Conservation (phyloP, 2,113 vertebrate genomes). For the Brachyhypopomus gauderio region DNA sequence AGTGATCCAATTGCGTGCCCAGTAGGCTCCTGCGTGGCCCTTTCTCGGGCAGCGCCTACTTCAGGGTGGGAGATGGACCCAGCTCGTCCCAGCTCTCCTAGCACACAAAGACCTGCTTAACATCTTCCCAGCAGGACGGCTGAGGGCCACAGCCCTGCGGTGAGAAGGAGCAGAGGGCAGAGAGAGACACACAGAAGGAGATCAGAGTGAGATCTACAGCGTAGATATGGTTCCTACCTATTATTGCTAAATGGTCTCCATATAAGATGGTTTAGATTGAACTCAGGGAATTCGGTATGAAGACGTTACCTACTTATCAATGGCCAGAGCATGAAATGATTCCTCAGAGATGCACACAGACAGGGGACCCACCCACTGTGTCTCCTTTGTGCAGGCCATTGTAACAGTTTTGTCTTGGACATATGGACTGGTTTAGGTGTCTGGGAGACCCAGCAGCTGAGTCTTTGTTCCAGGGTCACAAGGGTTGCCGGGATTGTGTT, state of each 20-base stretch:
- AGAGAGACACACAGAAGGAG: slow-evolving; percentile 53
- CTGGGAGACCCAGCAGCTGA: slow-evolving; percentile 74
- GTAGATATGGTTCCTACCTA: too few species aligned
- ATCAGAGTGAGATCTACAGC: background rate
- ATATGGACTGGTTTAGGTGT: slow-evolving; percentile 77
- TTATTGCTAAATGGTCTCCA: background rate
- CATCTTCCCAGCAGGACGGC: slow-evolving; percentile 65
- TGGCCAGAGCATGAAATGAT: slow-evolving; percentile 42
- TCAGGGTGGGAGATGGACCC: slow-evolving; percentile 10
- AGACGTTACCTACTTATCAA: slow-evolving; percentile 15
- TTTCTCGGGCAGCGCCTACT: slow-evolving; percentile 38
- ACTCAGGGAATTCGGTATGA: slow-evolving; percentile 25
- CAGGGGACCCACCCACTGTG: slow-evolving; percentile 70
- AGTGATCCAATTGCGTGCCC: slow-evolving; percentile 54
- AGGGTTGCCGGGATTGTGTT: slow-evolving; percentile 78
- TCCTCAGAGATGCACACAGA: slow-evolving; percentile 56
- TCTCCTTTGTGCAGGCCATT: slow-evolving; percentile 73
- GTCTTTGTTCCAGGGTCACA: slow-evolving; percentile 74
- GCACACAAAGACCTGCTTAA: slow-evolving; percentile 71
- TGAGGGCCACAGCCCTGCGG: slow-evolving; percentile 61
- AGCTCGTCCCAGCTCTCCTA: slow-evolving; percentile 62
- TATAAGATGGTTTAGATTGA: background rate
- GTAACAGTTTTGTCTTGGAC: slow-evolving; percentile 79
- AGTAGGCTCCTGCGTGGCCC: slow-evolving; percentile 12
- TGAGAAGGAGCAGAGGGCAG: too few species aligned